phyloP scores from a whole-genome alignment of 2,888 invertebrate species.

The Brachypalpus laphriformis region DNA sequence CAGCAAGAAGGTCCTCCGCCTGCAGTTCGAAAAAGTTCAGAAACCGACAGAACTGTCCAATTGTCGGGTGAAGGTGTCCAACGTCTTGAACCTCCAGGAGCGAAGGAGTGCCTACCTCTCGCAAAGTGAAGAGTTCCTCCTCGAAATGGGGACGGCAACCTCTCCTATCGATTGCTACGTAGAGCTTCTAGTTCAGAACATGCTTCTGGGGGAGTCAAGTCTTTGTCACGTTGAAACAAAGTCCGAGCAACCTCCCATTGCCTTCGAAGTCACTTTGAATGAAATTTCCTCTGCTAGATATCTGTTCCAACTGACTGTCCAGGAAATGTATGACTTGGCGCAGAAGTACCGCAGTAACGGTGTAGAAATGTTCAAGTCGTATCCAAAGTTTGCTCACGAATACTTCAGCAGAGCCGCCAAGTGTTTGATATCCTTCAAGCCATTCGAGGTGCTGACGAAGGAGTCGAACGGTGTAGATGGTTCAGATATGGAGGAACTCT shows the following conservation, averaged over 20 bases:
- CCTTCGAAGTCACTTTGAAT: conserved; percentile 81
- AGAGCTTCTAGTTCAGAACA: conserved; percentile 83
- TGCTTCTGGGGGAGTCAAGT: conserved; percentile 83
- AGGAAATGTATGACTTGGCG: conserved; percentile 82
- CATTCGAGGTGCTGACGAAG: conserved; percentile 84
- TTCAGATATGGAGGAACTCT: conserved; percentile 85
- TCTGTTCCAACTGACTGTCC: conserved; percentile 82
- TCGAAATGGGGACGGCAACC: conserved; percentile 82
- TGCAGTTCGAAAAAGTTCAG: conserved; percentile 78
- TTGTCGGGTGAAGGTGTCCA: conserved; percentile 78
- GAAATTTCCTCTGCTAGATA: conserved; percentile 81
- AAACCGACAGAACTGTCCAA: conserved; percentile 79
- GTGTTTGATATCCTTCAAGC: conserved; percentile 86
- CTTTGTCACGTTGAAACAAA: conserved; percentile 82
- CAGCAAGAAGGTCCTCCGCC: conserved; percentile 78
- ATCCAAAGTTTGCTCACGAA: conserved; percentile 88
- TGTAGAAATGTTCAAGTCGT: conserved; percentile 86
- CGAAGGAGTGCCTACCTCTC: conserved; percentile 77
- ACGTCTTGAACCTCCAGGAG: conserved; percentile 76
- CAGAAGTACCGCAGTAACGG: conserved; percentile 83
- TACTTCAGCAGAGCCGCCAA: conserved; percentile 90
- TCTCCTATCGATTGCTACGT: conserved; percentile 83
- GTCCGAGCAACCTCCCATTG: conserved; percentile 75
- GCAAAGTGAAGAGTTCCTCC: conserved; percentile 53
- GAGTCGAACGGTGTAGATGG: conserved; percentile 77